A percentile compares a stretch with the other conserved stretches of the same genome.
Evolutionary conservation across 2,113 vertebrate species (phyloP).

Genomic region (Anser cygnoides): DNA sequence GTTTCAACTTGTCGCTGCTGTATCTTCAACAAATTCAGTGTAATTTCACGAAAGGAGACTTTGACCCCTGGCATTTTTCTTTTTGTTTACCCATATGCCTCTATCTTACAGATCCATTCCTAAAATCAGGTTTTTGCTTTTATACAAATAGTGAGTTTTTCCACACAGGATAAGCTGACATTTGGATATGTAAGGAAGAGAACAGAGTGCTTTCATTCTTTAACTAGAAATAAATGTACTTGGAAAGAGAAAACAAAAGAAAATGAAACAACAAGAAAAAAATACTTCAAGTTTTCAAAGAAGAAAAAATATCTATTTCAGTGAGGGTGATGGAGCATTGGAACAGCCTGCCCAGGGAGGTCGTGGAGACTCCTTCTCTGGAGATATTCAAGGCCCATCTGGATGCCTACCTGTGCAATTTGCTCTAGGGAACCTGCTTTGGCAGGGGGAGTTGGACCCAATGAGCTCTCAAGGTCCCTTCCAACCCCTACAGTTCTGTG

Average conservation of each 20-base stretch:
- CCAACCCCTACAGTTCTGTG: too few species aligned
- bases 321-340: too few species aligned
- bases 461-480: too few species aligned
- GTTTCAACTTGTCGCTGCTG: neutral
- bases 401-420: too few species aligned
- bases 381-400: too few species aligned
- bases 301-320: neutral
- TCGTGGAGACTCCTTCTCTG: too few species aligned
- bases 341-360: too few species aligned
- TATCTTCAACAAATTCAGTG: neutral
- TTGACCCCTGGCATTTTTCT: neutral
- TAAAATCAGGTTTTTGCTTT: neutral
- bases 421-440: too few species aligned
- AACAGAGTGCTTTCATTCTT: neutral
- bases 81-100: neutral
- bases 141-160: neutral
- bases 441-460: too few species aligned
- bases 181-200: neutral
- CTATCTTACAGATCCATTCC: neutral
- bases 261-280: too few species aligned
- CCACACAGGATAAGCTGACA: rapidly evolving
- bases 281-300: neutral
- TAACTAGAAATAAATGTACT: neutral
- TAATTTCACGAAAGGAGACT: neutral
- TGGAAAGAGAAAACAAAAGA: rapidly evolving